phyloP scores from a whole-genome alignment of 1,140 invertebrate genomes.

The Meloidogyne exigua region DNA sequence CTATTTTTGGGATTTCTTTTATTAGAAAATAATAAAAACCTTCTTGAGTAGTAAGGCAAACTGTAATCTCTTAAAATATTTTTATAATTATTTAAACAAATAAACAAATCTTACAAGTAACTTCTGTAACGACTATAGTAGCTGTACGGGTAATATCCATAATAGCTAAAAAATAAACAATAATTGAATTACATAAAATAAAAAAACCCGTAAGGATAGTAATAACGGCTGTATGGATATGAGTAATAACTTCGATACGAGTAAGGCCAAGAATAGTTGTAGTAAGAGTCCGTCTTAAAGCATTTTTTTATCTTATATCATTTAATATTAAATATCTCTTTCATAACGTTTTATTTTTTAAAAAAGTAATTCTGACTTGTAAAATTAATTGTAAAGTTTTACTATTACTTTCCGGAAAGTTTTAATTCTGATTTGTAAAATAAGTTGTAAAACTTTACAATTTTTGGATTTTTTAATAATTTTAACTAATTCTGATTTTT shows the following conservation, averaged over 20 bases:
- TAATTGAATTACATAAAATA: neutral
- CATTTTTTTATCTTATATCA: too few relatives aligned
- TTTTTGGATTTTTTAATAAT: too few relatives aligned
- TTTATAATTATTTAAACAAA: neutral
- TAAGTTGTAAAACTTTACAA: neutral
- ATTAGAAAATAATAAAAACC: neutral
- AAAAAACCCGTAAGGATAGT: neutral
- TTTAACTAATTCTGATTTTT: too few relatives aligned
- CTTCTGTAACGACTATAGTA: constrained; percentile 44
- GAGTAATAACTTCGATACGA: neutral
- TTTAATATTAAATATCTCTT: too few relatives aligned
- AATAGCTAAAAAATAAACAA: constrained; percentile 23
- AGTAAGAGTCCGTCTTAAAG: neutral
- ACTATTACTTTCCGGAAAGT: too few relatives aligned
- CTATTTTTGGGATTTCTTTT: neutral
- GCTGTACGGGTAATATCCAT: constrained; percentile 29
- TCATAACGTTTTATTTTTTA: too few relatives aligned
- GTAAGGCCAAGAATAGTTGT: neutral
- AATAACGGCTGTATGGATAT: neutral
- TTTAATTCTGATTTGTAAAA: neutral
- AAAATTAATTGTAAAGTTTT: too few relatives aligned
- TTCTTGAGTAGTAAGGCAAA: neutral
- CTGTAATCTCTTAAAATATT: neutral
- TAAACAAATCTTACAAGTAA: constrained; percentile 28
- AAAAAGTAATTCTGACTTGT: too few relatives aligned